Evolutionary conservation across 2,113 vertebrate species (phyloP).

Genomic region (Psammodynastes pulverulentus): DNA sequence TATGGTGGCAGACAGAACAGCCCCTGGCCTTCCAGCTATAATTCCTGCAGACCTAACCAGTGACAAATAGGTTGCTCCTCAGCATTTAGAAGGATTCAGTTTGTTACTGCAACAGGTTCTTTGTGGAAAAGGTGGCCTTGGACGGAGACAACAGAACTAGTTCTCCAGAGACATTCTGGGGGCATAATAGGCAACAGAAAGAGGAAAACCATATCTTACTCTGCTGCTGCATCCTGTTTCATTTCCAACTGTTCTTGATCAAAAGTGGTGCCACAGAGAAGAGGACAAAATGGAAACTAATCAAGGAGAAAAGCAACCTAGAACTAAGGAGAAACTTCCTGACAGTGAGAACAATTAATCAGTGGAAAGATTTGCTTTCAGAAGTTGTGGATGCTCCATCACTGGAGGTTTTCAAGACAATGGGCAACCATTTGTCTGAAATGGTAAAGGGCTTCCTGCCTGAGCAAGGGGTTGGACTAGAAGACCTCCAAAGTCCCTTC

Average conservation of each 20-base stretch:
- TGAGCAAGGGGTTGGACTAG: background rate
- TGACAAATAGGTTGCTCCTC: background rate
- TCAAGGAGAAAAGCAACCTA: background rate
- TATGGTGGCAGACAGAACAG: background rate
- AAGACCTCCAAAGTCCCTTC: background rate
- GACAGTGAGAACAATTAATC: background rate
- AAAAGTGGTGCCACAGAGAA: background rate
- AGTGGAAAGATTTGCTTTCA: background rate
- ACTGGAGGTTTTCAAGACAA: background rate
- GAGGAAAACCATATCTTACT: background rate
- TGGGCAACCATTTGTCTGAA: background rate
- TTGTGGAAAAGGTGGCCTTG: background rate
- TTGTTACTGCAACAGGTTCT: background rate
- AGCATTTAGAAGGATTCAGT: background rate
- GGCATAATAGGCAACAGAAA: background rate
- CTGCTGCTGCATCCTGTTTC: background rate
- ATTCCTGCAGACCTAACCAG: background rate
- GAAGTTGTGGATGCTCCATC: background rate
- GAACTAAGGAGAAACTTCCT: background rate
- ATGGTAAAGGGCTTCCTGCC: background rate
- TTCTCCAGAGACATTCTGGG: background rate
- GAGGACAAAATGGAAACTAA: background rate
- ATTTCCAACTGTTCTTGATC: background rate
- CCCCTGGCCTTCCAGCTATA: background rate
- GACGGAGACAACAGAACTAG: background rate